Conservation (phyloP, 1,140 invertebrate species). For the Bathynomus jamesi region DNA sequence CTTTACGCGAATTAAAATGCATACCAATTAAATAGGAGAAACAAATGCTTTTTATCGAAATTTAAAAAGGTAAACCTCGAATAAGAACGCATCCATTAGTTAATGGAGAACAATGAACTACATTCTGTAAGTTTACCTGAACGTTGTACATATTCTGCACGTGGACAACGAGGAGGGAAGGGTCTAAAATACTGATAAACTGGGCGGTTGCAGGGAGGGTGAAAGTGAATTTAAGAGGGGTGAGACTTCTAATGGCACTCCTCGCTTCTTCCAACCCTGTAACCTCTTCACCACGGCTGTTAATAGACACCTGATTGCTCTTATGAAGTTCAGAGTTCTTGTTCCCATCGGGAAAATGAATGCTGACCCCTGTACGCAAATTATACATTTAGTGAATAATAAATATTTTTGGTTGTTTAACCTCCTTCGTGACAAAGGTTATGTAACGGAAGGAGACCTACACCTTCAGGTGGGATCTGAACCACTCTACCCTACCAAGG, state of each 20-base stretch:
- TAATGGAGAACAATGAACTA: no score
- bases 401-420: no score
- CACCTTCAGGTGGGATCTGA: no score
- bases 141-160: conserved; percentile 83
- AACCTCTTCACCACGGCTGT: conserved; percentile 60
- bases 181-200: conserved; percentile 61
- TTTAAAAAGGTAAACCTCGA: no score
- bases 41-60: no score
- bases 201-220: conserved; percentile 73
- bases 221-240: conserved; percentile 84
- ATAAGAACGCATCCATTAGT: no score
- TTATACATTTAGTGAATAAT: no score
- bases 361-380: conserved; percentile 32
- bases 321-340: conserved; percentile 30
- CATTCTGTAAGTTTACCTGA: conserved; percentile 50
- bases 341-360: conserved; percentile 36
- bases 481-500: no score
- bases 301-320: conserved; percentile 50
- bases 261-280: conserved; percentile 83
- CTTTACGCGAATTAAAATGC: no score
- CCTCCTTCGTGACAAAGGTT: no score
- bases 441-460: no score
- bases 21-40: no score
- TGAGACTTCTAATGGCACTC: conserved; percentile 71
- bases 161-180: conserved; percentile 65